phyloP scores from a whole-genome alignment of 2,888 invertebrate species.

The Agriopis leucophaearia region DNA sequence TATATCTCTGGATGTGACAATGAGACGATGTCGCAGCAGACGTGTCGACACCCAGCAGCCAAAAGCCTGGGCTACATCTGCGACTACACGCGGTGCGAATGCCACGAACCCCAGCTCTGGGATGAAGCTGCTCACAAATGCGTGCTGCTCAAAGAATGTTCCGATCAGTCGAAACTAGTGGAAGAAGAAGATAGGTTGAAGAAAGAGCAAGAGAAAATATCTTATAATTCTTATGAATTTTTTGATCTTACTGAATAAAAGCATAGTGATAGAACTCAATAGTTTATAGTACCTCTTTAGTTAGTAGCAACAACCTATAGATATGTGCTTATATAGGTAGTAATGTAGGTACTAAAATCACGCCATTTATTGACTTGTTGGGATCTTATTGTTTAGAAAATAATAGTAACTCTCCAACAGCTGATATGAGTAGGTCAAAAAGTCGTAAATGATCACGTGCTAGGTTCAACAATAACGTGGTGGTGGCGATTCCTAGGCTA shows the following conservation, averaged over 20 bases:
- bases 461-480: neutral
- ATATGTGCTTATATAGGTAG: no score
- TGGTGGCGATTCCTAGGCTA: neutral
- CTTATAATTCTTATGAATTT: slow-evolving; percentile 9
- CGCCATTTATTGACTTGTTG: neutral
- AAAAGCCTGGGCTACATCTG: slow-evolving; percentile 52
- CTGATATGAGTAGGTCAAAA: neutral
- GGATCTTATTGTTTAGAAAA: neutral
- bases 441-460: neutral
- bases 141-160: slow-evolving; percentile 52
- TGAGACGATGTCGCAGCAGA: slow-evolving; percentile 52
- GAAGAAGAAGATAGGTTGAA: slow-evolving; percentile 27
- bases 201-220: slow-evolving; percentile 5
- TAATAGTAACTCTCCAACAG: neutral
- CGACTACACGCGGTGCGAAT: slow-evolving; percentile 60
- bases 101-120: slow-evolving; percentile 51
- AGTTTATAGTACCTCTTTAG: neutral
- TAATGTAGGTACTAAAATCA: neutral
- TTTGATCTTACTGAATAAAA: slow-evolving; percentile 1
- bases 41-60: slow-evolving; percentile 52
- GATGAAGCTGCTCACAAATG: slow-evolving; percentile 55
- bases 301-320: no score
- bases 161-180: slow-evolving; percentile 47
- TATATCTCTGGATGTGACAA: slow-evolving; percentile 51
- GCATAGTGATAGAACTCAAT: neutral